Evolutionary conservation across 2,113 vertebrate species (phyloP), one percentile per base, ranked within the genome.

Genomic region (Urocynchramus pylzowi): DNA sequence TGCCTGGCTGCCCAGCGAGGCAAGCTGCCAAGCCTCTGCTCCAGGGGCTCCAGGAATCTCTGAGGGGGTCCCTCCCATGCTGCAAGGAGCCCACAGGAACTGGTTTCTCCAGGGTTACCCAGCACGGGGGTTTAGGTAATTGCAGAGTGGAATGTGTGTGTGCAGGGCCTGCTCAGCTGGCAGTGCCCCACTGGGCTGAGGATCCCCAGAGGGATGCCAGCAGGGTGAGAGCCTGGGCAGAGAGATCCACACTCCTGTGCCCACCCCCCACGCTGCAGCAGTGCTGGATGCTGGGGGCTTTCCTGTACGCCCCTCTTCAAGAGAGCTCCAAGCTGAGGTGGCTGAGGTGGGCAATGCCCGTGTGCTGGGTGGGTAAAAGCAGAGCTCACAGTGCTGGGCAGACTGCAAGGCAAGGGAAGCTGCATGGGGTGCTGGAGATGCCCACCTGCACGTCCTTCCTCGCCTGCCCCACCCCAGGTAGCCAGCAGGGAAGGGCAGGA

Each of bases 401-500:
- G 3, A 5, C 26, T 60, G 28, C 47, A 50, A 53, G 33, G 61
- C 44, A 7, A 44, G 21, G n/a, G 30, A 35, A 37, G 42, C 11
- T 17, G 75, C 70, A 8, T 1, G 8, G 24, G 7, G 15, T 53
- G 65, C 54, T 68, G n/a, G 23, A 16, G 52, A 53, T 61, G 27
- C 13, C 60, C 61, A 54, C 21, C 15, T 20, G 35, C 0, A 2
- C 10, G 50, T 33, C 31, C 44, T 39, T 64, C 52, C 37, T 63
- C 0, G 0, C 22, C 24, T 0, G 0, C 4, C 9, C 20, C 0
- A 0, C 4, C 6, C 13, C 11, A 39, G 45, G n/a, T 41, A 44
- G 47, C 54, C 52, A 56, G n/a, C 0, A 5, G n/a, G 49, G 52
- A 88, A 84, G 28, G 60, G 54, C 63, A 85, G 56, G 17, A 39